Conservation (phyloP, 2,797 vertebrate species). For the Mormyrops boulengeri region DNA sequence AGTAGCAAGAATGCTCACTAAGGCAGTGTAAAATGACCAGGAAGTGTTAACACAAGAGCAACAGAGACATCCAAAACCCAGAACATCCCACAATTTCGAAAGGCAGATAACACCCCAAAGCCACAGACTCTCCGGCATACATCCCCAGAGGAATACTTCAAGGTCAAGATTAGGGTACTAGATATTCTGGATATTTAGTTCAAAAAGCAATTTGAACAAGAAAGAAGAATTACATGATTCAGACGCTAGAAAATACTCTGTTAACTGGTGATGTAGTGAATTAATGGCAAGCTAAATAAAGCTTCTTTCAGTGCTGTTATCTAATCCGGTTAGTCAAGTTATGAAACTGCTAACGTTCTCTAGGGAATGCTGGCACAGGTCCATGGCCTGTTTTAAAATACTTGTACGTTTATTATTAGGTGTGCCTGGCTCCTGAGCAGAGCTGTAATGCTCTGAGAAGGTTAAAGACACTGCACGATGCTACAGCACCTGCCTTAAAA, state of each 20-base stretch:
- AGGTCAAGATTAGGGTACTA: slow-evolving; percentile 5
- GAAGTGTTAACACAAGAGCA: neutral
- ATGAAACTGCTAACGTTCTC: slow-evolving; percentile 4
- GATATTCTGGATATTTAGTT: neutral
- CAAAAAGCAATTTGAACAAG: neutral
- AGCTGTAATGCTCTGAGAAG: neutral
- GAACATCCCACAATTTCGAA: neutral
- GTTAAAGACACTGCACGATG: neutral
- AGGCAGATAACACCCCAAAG: neutral
- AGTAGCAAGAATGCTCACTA: neutral
- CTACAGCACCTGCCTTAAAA: neutral
- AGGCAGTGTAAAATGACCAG: neutral
- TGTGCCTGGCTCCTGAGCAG: neutral
- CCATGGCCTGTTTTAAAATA: slow-evolving; percentile 5
- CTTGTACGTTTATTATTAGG: slow-evolving; percentile 7
- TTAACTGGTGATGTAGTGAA: neutral
- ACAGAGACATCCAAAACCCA: neutral
- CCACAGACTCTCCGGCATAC: neutral
- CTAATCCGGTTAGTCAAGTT: slow-evolving; percentile 1
- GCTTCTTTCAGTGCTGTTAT: slow-evolving; percentile 5
- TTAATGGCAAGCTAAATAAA: neutral
- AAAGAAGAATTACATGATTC: neutral
- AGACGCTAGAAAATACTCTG: neutral
- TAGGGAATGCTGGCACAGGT: neutral
- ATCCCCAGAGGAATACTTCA: neutral